Conservation (phyloP, 2,113 vertebrate species). For the Climacteris rufus region DNA sequence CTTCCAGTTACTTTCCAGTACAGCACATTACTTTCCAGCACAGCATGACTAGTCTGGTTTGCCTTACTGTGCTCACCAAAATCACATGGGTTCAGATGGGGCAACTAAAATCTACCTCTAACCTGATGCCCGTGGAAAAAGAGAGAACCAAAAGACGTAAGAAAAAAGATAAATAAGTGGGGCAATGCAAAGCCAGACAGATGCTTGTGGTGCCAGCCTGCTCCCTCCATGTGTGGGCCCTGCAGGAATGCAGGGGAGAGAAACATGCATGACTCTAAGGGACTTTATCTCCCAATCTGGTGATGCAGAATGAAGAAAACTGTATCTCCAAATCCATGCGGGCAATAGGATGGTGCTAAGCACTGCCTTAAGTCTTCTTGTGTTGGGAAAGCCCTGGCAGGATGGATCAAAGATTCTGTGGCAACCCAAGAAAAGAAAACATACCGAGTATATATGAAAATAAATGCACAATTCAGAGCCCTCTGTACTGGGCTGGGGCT, state of each 20-base stretch:
- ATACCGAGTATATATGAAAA: background rate
- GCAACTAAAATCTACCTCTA: background rate
- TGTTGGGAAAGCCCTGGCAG: background rate
- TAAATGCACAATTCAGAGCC: background rate
- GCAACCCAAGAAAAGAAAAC: background rate
- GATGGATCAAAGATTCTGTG: background rate
- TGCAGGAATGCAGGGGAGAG: background rate
- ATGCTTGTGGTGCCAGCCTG: background rate
- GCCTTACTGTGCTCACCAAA: background rate
- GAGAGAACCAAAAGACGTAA: background rate
- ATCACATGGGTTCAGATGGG: background rate
- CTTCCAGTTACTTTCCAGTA: background rate
- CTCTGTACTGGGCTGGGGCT: background rate
- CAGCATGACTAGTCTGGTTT: background rate
- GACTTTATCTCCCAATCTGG: background rate
- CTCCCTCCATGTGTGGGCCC: too few species aligned
- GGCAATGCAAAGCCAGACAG: background rate
- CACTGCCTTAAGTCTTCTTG: background rate
- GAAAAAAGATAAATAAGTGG: background rate
- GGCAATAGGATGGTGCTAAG: background rate
- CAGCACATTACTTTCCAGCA: background rate
- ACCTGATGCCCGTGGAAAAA: background rate
- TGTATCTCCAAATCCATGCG: background rate
- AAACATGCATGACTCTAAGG: background rate
- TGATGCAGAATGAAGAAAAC: background rate